Evolutionary conservation across 2,113 vertebrate genomes (phyloP).

Genomic region (Grantiella picta): DNA sequence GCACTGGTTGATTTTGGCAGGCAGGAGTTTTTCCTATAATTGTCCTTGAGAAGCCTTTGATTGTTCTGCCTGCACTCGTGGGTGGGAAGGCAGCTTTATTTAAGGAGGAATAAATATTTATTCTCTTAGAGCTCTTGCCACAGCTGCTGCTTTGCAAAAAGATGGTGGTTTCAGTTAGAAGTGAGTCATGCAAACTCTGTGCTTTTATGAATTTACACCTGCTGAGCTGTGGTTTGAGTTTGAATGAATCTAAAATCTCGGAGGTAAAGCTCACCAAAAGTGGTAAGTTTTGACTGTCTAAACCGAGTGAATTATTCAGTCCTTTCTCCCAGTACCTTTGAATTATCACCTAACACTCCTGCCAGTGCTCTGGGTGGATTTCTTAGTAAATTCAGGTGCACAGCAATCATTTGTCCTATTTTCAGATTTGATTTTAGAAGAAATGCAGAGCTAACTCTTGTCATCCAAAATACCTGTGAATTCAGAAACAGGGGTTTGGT

Average conservation of each 20-base stretch:
- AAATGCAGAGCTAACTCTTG: background rate
- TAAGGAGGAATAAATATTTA: conserved; percentile 66
- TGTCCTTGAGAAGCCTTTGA: conserved; percentile 64
- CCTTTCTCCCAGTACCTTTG: background rate
- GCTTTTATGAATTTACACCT: conserved; percentile 54
- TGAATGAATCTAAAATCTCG: conserved; percentile 34
- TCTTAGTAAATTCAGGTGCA: background rate
- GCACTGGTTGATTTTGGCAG: conserved; percentile 52
- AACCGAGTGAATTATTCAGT: conserved; percentile 28
- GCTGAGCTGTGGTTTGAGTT: conserved; percentile 52
- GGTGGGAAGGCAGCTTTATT: conserved; percentile 62
- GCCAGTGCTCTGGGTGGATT: background rate
- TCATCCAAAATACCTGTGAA: background rate
- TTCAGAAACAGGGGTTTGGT: background rate
- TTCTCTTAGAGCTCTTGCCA: conserved; percentile 31
- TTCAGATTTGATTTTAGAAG: background rate
- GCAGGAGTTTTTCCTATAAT: conserved; percentile 58
- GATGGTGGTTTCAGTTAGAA: conserved; percentile 44
- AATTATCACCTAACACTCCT: background rate
- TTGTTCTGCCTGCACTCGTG: conserved; percentile 44
- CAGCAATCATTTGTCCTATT: background rate
- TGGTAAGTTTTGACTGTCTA: conserved; percentile 14
- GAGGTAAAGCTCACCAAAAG: conserved; percentile 44
- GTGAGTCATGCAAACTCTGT: background rate
- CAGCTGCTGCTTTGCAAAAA: conserved; percentile 53